Evolutionary conservation across 2,113 vertebrate species (phyloP), one percentile per base, ranked within the genome.

Genomic region (Monopterus albus): DNA sequence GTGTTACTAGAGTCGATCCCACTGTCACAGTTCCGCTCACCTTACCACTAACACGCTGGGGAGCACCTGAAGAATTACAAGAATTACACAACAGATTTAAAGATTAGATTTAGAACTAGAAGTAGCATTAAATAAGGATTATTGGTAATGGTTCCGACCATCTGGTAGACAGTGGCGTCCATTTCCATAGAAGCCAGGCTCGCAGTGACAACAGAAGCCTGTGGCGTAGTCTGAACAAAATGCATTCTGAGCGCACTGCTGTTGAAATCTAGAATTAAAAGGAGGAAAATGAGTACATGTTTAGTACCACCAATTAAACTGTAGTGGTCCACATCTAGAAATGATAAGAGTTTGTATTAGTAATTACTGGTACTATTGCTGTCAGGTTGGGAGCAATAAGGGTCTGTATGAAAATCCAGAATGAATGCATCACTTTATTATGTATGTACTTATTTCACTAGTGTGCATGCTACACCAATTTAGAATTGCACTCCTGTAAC

Each of bases 21-120:
- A 98, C 96, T 0, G 0, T 82, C 68, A 98, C 85, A 2, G 85
- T 92, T 1, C 97, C 98, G 0, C 89, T 97, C 76, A 99, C 95
- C 85, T 97, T 98, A 6, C 97, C 98, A 7, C 96, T 99, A 23
- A 98, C 96, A 7, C 96, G 95, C 59, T 97, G 96, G 40, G 96
- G 96, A 1, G 94, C 94, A 12, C 96, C 98, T 99, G 73, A 3
- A 51, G 6, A 33, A 58, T 38, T 4, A 12, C 5, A 18, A 15
- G 8, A 31, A 31, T n/a, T n/a, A 31, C 5, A 31, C 8, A 29
- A 46, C 10, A 17, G 13, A 7, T 35, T 1, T 6, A 29, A 31
- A 31, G 5, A n/a, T n/a, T n/a, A 11, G 11, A 43, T 20, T 18
- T 1, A 18, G 39, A 56, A 23, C 42, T 0, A 12, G 3, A 11